Conservation (phyloP, 1,140 invertebrate species). For the Phthorimaea operculella region DNA sequence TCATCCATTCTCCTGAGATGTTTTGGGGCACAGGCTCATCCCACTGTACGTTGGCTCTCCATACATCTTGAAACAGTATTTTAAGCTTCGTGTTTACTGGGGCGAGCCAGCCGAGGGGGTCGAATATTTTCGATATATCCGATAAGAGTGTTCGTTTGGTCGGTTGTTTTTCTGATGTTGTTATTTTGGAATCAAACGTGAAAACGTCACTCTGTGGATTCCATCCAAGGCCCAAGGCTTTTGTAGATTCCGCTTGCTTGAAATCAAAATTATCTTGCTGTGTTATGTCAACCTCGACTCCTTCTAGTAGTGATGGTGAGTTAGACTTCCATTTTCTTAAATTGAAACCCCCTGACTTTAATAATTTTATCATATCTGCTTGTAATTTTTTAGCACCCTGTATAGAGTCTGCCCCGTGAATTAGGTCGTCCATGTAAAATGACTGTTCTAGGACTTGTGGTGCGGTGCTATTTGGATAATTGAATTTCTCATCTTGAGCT, state of each 20-base stretch:
- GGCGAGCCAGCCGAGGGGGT: slow-evolving; percentile 30
- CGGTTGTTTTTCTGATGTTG: background rate
- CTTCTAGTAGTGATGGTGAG: background rate
- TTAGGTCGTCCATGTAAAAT: background rate
- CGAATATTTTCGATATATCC: background rate
- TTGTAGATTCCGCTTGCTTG: background rate
- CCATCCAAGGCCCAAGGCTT: background rate
- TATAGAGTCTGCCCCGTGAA: background rate
- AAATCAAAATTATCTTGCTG: background rate
- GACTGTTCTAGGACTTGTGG: background rate
- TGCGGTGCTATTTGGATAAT: background rate
- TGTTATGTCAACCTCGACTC: background rate
- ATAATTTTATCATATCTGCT: background rate
- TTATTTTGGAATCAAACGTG: background rate
- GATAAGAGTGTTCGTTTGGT: background rate
- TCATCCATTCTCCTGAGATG: slow-evolving; percentile 16
- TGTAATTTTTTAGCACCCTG: background rate
- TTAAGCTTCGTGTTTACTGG: slow-evolving; percentile 42
- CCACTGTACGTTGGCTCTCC: slow-evolving; percentile 31
- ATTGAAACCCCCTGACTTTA: slow-evolving; percentile 1
- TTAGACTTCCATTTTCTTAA: slow-evolving; percentile 1
- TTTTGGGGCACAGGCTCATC: slow-evolving; percentile 31
- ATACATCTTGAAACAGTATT: slow-evolving; percentile 40
- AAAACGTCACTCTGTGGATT: background rate
- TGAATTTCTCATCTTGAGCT: background rate